Evolutionary conservation across 2,888 invertebrate genomes (phyloP).

Genomic region (Ferdinandea cuprea): DNA sequence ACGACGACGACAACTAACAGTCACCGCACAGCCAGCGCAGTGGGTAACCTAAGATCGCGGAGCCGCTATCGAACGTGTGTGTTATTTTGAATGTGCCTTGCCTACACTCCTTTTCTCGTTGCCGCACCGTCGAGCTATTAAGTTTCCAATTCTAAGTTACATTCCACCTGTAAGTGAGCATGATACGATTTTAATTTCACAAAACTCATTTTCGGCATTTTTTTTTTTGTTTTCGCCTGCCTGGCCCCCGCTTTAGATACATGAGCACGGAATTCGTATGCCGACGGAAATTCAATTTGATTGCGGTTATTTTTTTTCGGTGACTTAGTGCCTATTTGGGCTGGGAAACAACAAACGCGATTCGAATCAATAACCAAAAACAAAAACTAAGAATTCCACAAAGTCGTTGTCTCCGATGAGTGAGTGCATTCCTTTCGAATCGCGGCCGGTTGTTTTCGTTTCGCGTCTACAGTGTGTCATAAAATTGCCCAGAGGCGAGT

Average conservation of each 20-base stretch:
- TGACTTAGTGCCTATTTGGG: not conserved
- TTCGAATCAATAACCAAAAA: not conserved
- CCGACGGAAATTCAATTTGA: constrained; percentile 41
- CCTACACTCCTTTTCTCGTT: not conserved
- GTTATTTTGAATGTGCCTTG: constrained; percentile 5
- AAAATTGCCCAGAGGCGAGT: constrained; percentile 3
- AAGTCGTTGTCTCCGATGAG: constrained; percentile 11
- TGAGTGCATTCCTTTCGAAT: constrained; percentile 38
- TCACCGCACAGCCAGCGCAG: not conserved
- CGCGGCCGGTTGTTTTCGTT: not conserved
- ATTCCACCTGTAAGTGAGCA: constrained; percentile 42
- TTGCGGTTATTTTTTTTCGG: constrained; percentile 37
- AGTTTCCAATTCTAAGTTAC: constrained; percentile 37
- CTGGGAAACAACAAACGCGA: constrained; percentile 23
- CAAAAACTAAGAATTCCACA: constrained; percentile 32
- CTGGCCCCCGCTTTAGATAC: constrained; percentile 1
- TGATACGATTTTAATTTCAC: constrained; percentile 30
- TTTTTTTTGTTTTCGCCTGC: not conserved
- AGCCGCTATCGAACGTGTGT: constrained; percentile 50
- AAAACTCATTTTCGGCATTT: constrained; percentile 8
- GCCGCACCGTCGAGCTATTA: too few relatives aligned
- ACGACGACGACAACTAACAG: constrained; percentile 13
- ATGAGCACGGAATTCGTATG: constrained; percentile 18
- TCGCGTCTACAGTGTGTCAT: constrained; percentile 18
- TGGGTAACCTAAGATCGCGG: constrained; percentile 37